phyloP scores from a whole-genome alignment of 2,888 invertebrate species.

The Zaprionus lineosus region DNA sequence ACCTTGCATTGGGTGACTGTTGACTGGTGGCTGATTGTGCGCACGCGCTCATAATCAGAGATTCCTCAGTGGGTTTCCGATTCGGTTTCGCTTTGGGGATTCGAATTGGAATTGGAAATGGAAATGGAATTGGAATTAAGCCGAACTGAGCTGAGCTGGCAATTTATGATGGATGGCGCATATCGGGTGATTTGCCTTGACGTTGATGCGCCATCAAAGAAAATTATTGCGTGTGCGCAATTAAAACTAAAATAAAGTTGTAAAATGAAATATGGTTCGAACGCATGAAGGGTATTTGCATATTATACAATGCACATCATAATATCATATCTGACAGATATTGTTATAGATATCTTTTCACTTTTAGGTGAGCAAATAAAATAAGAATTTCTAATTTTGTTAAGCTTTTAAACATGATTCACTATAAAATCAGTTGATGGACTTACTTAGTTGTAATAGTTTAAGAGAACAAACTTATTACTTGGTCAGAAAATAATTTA shows the following conservation, averaged over 20 bases:
- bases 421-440: no score
- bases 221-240: constrained; percentile 76
- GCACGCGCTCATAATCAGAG: constrained; percentile 73
- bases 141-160: constrained; percentile 49
- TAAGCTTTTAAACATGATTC: no score
- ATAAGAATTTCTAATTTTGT: neutral
- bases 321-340: constrained; percentile 19
- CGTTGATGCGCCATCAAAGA: constrained; percentile 76
- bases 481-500: no score
- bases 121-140: constrained; percentile 6
- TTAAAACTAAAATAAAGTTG: constrained; percentile 76
- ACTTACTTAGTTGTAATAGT: no score
- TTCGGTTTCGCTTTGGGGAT: constrained; percentile 25
- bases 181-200: constrained; percentile 72
- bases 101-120: constrained; percentile 6
- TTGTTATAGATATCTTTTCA: constrained; percentile 10
- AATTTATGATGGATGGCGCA: constrained; percentile 72
- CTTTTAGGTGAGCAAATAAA: no score
- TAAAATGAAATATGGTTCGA: constrained; percentile 20
- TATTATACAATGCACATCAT: constrained; percentile 38
- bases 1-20: constrained; percentile 19
- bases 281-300: constrained; percentile 47
- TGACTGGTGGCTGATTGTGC: constrained; percentile 63
- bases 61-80: constrained; percentile 39
- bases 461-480: no score